phyloP scores from a whole-genome alignment of 2,113 vertebrate genomes.

The Tragelaphus strepsiceros region DNA sequence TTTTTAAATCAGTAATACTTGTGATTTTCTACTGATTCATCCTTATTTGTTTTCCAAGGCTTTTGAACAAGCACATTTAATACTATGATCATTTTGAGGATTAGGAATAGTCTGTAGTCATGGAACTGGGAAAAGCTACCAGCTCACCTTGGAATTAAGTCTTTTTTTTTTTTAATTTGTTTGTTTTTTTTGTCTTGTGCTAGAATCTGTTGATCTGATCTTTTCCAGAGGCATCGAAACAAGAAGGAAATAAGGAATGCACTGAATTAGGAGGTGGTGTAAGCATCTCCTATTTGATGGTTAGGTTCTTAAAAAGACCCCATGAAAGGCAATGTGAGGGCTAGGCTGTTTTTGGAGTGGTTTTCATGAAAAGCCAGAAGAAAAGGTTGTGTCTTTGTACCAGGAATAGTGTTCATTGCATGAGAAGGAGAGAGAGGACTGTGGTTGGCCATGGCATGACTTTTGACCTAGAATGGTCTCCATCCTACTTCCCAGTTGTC shows the following conservation, averaged over 20 bases:
- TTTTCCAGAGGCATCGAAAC: background rate
- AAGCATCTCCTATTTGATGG: background rate
- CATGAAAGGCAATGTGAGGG: background rate
- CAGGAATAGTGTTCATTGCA: background rate
- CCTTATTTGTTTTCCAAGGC: background rate
- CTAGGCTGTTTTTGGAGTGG: background rate
- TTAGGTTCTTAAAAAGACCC: background rate
- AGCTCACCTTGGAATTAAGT: background rate
- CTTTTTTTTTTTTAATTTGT: background rate
- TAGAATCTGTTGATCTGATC: background rate
- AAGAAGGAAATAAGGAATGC: background rate
- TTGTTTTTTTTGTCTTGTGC: background rate
- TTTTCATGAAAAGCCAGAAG: background rate
- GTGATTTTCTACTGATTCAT: background rate
- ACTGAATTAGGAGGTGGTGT: background rate
- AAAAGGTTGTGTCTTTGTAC: background rate
- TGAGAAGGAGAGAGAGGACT: background rate
- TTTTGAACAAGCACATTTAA: background rate
- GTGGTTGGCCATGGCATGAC: background rate
- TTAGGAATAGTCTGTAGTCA: background rate
- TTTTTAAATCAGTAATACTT: background rate
- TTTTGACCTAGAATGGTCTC: background rate
- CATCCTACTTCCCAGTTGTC: background rate
- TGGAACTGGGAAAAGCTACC: background rate
- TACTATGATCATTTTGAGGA: background rate